These are phyloP conservation scores for Pituophis catenifer DNA, from an alignment of 2,113 vertebrate genomes.

Conservation along the genomic window DNA sequence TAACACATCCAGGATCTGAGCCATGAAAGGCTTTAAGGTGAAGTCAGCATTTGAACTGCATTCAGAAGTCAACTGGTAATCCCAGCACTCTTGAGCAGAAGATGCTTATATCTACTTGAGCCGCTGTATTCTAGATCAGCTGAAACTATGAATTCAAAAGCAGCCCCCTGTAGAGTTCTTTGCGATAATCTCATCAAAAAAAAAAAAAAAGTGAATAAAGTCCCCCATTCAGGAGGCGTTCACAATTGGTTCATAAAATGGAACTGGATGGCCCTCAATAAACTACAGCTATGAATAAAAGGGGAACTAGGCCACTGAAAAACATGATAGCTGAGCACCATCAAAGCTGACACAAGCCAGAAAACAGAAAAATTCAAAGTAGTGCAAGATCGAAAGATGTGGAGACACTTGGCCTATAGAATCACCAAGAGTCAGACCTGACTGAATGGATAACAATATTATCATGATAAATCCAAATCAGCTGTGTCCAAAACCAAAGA, in stretches of 20 bases:
- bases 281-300: background rate
- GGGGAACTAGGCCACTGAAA: background rate
- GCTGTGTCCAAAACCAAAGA: background rate
- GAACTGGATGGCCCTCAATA: background rate
- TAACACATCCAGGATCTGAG: background rate
- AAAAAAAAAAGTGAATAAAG: background rate
- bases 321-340: background rate
- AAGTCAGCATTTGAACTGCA: background rate
- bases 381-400: background rate
- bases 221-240: background rate
- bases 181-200: background rate
- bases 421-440: background rate
- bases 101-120: background rate
- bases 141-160: background rate
- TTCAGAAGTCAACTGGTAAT: background rate
- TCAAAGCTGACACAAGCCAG: background rate
- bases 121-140: background rate
- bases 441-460: background rate
- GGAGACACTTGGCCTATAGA: background rate
- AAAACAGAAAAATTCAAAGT: background rate
- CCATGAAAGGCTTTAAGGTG: background rate
- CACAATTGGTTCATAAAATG: background rate
- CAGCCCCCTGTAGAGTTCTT: background rate
- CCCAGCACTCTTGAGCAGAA: background rate
- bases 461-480: background rate